Evolutionary conservation across 1,140 invertebrate genomes (phyloP), one percentile per base, ranked within the genome.

Genomic region (Theocolax elegans): DNA sequence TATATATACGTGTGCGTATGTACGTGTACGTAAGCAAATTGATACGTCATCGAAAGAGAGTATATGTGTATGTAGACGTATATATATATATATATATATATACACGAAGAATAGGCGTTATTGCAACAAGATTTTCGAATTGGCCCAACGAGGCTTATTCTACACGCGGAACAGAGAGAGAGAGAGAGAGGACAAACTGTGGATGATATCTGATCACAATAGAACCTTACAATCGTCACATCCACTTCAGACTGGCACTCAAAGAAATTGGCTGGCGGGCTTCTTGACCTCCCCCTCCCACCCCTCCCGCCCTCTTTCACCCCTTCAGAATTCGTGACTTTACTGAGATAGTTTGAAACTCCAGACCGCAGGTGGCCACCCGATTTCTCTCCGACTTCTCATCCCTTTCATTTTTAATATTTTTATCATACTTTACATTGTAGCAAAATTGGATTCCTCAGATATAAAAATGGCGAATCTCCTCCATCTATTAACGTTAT

Each of bases 211-310:
- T 72, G 77, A 79, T 81, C 75, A 79, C 79, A 80, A 81, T 81
- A 72, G 77, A 70, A 71, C 68, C 72, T 80, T 78, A 80, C 74
- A 75, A 59, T 56, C 67, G 74, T 59, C 56, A 65, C 74, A 74
- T 74, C 72, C 75, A 75, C 75, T 76, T 70, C 27, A 62, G 66
- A 67, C 73, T 71, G 74, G 79, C 79, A 83, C 81, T 83, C 78
- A 81, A 82, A 81, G 79, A 82, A 83, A 83, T 83, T 83, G 81
- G 80, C 78, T 77, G 70, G 77, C 75, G 76, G 78, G 76, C 75
- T 42, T 77, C 73, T 73, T 78, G 81, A 81, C 80, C 77, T 74
- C 67, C 63, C 9, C 56, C 17, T 46, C 58, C n/a, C 27, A 12
- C 12, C 58, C 23, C 31, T 48, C n/a, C 25, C 15, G 7, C 40